phyloP scores from a whole-genome alignment of 2,888 invertebrate species.

The Didymodactylos carnosus region DNA sequence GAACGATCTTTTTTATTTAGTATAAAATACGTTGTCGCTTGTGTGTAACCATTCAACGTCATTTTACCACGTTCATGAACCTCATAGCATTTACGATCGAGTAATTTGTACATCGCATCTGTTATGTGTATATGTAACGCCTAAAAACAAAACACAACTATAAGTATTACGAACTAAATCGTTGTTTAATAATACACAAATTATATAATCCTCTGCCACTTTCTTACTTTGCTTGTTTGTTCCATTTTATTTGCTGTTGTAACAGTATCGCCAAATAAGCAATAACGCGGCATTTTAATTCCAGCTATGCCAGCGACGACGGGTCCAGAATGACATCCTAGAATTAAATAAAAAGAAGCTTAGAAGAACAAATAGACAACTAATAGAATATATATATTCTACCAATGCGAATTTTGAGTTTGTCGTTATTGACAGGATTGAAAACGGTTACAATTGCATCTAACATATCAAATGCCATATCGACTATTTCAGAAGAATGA shows the following conservation, averaged over 20 bases:
- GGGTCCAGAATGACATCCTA: conserved; percentile 71
- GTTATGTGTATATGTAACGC: conserved; percentile 8
- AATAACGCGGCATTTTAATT: conserved; percentile 51
- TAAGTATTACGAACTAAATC: too few relatives aligned
- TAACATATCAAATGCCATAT: conserved; percentile 85
- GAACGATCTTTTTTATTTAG: not conserved
- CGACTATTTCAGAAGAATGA: conserved; percentile 51
- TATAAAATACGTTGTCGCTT: conserved; percentile 3
- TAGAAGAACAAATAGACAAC: not conserved
- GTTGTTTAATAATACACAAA: too few relatives aligned
- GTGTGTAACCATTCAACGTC: not conserved
- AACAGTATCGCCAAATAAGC: conserved; percentile 66
- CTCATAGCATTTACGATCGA: not conserved
- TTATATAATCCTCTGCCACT: too few relatives aligned
- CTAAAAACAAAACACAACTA: not conserved
- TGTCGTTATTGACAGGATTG: conserved; percentile 56
- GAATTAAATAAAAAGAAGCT: conserved; percentile 39
- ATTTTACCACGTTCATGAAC: conserved; percentile 2
- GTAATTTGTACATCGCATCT: conserved; percentile 1
- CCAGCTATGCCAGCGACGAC: conserved; percentile 84
- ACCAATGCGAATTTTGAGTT: conserved; percentile 34
- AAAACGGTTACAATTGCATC: conserved; percentile 71
- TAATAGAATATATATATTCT: not conserved
- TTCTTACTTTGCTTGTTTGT: conserved; percentile 54
- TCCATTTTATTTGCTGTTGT: conserved; percentile 81